These are phyloP conservation scores for Polyommatus iphigenia DNA, from an alignment of 2,888 invertebrate genomes.

Conservation along the genomic window DNA sequence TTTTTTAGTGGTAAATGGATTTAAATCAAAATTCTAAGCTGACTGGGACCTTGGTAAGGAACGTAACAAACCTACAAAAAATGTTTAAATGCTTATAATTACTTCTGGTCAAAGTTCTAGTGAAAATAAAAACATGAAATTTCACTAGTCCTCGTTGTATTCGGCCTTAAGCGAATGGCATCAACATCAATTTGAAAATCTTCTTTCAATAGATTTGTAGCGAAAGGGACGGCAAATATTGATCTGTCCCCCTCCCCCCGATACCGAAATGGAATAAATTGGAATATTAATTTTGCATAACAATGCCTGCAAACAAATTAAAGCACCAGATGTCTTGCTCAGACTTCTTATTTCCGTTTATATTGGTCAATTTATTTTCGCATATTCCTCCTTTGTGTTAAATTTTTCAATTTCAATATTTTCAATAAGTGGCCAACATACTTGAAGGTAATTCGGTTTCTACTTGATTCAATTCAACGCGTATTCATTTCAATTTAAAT, in stretches of 20 bases:
- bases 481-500: not conserved
- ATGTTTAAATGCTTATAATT: too few species aligned
- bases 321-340: slow-evolving; percentile 75
- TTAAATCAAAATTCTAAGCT: too few species aligned
- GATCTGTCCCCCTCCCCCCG: slow-evolving; percentile 64
- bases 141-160: too few species aligned
- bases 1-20: too few species aligned
- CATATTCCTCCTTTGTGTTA: slow-evolving; percentile 41
- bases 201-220: slow-evolving; percentile 37
- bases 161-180: not conserved
- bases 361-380: slow-evolving; percentile 62
- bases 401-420: slow-evolving; percentile 29
- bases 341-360: slow-evolving; percentile 65
- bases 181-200: not conserved
- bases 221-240: slow-evolving; percentile 69
- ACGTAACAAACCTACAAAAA: too few species aligned
- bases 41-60: too few species aligned
- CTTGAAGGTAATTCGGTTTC: not conserved
- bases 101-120: too few species aligned
- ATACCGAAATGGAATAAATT: slow-evolving; percentile 78
- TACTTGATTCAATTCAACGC: slow-evolving; percentile 1
- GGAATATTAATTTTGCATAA: slow-evolving; percentile 79
- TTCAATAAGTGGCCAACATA: slow-evolving; percentile 12
- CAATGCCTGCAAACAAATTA: slow-evolving; percentile 77
- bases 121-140: too few species aligned